Percentiles rank a stretch among this genome's conserved stretches.
phyloP scores from a whole-genome alignment of 2,888 invertebrate genomes.

The Tanypteryx hageni region DNA sequence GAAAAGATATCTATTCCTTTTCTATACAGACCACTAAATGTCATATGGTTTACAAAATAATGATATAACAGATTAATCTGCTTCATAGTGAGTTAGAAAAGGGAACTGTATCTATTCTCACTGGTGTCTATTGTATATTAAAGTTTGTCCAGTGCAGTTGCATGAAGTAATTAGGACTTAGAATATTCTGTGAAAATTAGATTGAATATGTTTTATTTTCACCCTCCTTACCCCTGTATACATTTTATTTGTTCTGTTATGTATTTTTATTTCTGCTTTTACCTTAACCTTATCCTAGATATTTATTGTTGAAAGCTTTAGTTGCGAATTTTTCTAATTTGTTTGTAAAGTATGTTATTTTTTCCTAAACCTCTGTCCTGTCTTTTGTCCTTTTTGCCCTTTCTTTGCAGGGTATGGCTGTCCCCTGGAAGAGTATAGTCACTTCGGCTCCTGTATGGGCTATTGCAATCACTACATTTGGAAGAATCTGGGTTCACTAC shows the following conservation, averaged over 20 bases:
- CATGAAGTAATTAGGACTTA: not conserved
- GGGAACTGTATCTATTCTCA: no score
- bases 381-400: conserved; percentile 43
- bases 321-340: conserved; percentile 33
- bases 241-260: conserved; percentile 21
- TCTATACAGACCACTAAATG: no score
- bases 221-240: not conserved
- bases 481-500: conserved; percentile 86
- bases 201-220: conserved; percentile 61
- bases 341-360: not conserved
- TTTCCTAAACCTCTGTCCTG: conserved; percentile 26
- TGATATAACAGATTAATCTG: no score
- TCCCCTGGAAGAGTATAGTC: conserved; percentile 82
- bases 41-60: no score
- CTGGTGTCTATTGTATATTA: no score
- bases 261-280: conserved; percentile 32
- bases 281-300: conserved; percentile 72
- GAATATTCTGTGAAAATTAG: conserved; percentile 22
- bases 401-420: conserved; percentile 74
- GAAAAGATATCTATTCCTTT: no score
- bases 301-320: conserved; percentile 64
- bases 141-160: no score
- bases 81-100: no score
- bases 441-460: conserved; percentile 83
- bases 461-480: conserved; percentile 85